Evolutionary conservation across 2,888 invertebrate species (phyloP).

Genomic region (Coenonympha glycerion): DNA sequence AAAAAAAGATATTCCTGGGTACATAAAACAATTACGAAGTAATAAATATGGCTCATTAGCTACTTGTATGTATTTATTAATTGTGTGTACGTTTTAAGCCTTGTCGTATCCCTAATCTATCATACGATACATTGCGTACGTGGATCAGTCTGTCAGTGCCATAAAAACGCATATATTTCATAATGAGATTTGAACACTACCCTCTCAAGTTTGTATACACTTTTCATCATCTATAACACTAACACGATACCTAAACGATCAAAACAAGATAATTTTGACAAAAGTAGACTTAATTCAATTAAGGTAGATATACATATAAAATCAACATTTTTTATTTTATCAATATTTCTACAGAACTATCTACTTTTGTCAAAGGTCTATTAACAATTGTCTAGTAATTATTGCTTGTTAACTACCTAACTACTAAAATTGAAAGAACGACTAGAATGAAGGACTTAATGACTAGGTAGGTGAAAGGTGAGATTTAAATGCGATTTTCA

Average conservation of each 20-base stretch:
- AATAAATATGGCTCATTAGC: too few relatives aligned
- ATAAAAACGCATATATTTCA: neutral
- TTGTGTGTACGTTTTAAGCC: too few relatives aligned
- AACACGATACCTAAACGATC: constrained; percentile 37
- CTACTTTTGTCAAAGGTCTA: constrained; percentile 45
- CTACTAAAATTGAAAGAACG: constrained; percentile 36
- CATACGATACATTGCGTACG: too few relatives aligned
- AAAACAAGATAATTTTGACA: constrained; percentile 55
- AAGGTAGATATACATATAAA: too few relatives aligned
- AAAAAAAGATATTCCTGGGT: too few relatives aligned
- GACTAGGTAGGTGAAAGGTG: neutral
- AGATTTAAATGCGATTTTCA: neutral
- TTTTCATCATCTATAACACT: constrained; percentile 6
- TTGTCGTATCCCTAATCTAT: too few relatives aligned
- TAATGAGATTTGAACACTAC: neutral
- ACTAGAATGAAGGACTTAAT: constrained; percentile 31
- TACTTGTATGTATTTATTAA: too few relatives aligned
- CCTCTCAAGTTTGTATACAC: neutral
- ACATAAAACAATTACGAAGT: too few relatives aligned
- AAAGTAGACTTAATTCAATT: constrained; percentile 40
- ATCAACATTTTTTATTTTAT: constrained; percentile 1
- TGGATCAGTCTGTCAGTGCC: neutral
- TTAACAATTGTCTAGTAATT: constrained; percentile 57
- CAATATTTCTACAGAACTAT: constrained; percentile 2
- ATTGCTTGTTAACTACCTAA: constrained; percentile 67